Percentiles rank a stretch among this genome's conserved stretches.
These are phyloP conservation scores for Therioaphis trifolii DNA, from an alignment of 2,888 invertebrate genomes.

Conservation along the genomic window DNA sequence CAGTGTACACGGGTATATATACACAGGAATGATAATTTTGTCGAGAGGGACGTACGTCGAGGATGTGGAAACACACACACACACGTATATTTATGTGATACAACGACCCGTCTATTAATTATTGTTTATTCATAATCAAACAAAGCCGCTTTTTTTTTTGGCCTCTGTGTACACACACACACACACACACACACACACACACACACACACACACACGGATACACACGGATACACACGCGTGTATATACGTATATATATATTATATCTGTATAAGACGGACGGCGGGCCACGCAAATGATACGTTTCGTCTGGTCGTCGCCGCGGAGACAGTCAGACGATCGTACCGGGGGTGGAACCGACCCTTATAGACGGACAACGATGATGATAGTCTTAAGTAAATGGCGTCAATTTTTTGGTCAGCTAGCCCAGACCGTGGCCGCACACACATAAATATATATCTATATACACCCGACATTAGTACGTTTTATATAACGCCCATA, in stretches of 20 bases:
- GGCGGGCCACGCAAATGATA: constrained; percentile 52
- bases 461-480: constrained; percentile 48
- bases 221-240: too few relatives aligned
- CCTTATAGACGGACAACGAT: constrained; percentile 37
- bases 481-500: constrained; percentile 57
- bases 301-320: constrained; percentile 29
- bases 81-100: background rate
- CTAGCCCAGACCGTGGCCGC: constrained; percentile 3
- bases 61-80: background rate
- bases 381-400: constrained; percentile 62
- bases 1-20: background rate
- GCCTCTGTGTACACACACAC: too few relatives aligned
- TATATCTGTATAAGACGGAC: too few relatives aligned
- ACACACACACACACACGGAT: too few relatives aligned
- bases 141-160: constrained; percentile 34
- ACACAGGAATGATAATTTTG: constrained; percentile 22
- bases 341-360: constrained; percentile 43
- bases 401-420: constrained; percentile 61
- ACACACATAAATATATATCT: too few relatives aligned
- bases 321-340: constrained; percentile 49
- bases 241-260: background rate
- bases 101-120: constrained; percentile 55
- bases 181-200: too few relatives aligned
- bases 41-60: background rate
- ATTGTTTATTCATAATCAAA: constrained; percentile 59